Evolutionary conservation across 2,888 invertebrate genomes (phyloP), one percentile per base, ranked within the genome.

Genomic region (Pseudococcus jackbeardsleyi): DNA sequence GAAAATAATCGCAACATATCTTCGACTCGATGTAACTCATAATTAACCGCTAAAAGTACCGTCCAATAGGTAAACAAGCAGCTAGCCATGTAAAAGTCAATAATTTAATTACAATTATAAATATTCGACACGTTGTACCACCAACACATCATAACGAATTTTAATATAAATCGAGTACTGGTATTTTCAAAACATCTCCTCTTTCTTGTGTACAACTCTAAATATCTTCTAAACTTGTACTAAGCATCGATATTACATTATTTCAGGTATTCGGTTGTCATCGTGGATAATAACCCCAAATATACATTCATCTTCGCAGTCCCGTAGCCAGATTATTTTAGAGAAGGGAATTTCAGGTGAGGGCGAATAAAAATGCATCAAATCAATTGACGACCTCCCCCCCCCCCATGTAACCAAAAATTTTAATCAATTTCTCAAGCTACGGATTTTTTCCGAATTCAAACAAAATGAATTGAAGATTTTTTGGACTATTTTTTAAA

Each of bases 1-100:
- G 33, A 17, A 77, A 77, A 77, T 39, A 77, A 39, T 77, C 39
- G 77, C 39, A 77, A 77, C 77, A 77, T 77, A 77, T 64, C 64
- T 64, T 64, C 17, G 9, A 33, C 15, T 39, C 39, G 39, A 39
- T 77, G 39, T 39, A 33, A 77, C 17, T 77, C 77, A 39, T 77
- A 77, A 77, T 77, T 77, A 77, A 77, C 77, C 77, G 39, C 77
- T 77, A 77, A 82, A 82, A 42, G 46, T 82, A 82, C 79, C 42
- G n/a, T 82, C 64, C 22, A 64, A 46, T 82, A 42, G 46, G 79
- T 46, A 82, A 82, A 82, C 79, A 82, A 82, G 79, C 42, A 82
- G 46, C 79, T 46, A 82, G 46, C 33, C 79, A 82, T 82, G 79
- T 82, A 82, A 26, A 19, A 46, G 46, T 82, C 79, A 82, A 82